Conservation (phyloP, 2,888 invertebrate species). For the Frankliniella fusca region DNA sequence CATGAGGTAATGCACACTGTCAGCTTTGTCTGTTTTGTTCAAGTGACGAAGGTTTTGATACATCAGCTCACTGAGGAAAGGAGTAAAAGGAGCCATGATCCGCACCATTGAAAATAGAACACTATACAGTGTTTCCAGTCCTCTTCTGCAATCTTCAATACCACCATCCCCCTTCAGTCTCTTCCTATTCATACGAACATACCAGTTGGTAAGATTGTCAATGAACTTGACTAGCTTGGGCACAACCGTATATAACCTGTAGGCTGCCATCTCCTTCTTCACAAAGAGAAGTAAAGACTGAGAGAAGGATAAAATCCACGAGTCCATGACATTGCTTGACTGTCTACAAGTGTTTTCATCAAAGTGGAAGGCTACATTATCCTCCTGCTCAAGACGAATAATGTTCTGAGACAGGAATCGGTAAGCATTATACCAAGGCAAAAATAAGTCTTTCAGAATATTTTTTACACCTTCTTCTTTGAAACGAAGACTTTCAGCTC, state of each 20-base stretch:
- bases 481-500: constrained; percentile 92
- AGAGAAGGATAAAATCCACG: constrained; percentile 95
- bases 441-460: constrained; percentile 92
- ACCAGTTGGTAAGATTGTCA: constrained; percentile 98
- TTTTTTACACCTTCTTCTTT: constrained; percentile 97
- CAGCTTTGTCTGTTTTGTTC: constrained; percentile 51
- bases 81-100: constrained; percentile 97
- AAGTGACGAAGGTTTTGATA: constrained; percentile 79
- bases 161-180: constrained; percentile 90
- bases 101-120: constrained; percentile 84
- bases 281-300: constrained; percentile 88
- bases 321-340: constrained; percentile 82
- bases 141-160: constrained; percentile 71
- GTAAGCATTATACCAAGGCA: constrained; percentile 95
- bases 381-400: constrained; percentile 61
- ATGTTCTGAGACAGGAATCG: constrained; percentile 93
- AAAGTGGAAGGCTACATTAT: constrained; percentile 46
- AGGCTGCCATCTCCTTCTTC: constrained; percentile 88
- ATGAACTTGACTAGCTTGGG: constrained; percentile 92
- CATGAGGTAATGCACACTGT: constrained; percentile 90
- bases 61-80: constrained; percentile 92
- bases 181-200: constrained; percentile 92
- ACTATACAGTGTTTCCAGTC: constrained; percentile 81
- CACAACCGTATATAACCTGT: constrained; percentile 91
- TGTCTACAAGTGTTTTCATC: constrained; percentile 45